A percentile compares a stretch with the other conserved stretches of the same genome.
These are phyloP conservation scores for Chaetogeoica ovagalla DNA, from an alignment of 2,888 invertebrate species.

Conservation along the genomic window DNA sequence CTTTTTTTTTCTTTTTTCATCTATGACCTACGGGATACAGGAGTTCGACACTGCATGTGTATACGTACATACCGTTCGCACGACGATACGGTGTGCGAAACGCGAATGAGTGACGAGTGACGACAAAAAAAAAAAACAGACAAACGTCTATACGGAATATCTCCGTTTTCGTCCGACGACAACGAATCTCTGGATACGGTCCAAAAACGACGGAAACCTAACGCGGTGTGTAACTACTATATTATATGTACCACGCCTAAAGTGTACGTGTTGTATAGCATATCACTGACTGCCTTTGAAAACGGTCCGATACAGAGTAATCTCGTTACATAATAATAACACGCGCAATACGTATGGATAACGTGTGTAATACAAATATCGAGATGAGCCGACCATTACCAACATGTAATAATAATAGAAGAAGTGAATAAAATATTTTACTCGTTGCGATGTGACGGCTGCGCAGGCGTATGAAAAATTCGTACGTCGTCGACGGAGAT, in stretches of 20 bases:
- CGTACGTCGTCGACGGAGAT: neutral
- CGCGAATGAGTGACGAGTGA: neutral
- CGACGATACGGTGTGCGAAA: neutral
- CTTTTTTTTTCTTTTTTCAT: no score
- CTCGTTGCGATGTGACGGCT: neutral
- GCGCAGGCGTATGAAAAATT: conserved; percentile 18
- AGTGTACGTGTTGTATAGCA: neutral
- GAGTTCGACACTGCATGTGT: no score
- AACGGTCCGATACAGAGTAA: neutral
- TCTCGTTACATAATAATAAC: conserved; percentile 4
- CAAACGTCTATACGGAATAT: neutral
- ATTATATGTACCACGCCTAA: no score
- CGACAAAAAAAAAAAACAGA: neutral
- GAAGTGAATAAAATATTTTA: neutral
- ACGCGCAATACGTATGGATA: neutral
- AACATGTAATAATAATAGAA: no score
- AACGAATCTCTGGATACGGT: conserved; percentile 13
- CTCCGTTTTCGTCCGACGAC: neutral
- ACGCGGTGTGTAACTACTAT: no score
- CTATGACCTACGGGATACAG: no score
- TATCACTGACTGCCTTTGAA: neutral
- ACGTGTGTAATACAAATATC: neutral
- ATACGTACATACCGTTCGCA: neutral
- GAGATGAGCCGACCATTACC: no score
- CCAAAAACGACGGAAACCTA: conserved; percentile 1